Percentiles rank a stretch among this genome's conserved stretches.
Conservation (phyloP, 2,888 invertebrate species). For the Drosophila nr. medialis region DNA sequence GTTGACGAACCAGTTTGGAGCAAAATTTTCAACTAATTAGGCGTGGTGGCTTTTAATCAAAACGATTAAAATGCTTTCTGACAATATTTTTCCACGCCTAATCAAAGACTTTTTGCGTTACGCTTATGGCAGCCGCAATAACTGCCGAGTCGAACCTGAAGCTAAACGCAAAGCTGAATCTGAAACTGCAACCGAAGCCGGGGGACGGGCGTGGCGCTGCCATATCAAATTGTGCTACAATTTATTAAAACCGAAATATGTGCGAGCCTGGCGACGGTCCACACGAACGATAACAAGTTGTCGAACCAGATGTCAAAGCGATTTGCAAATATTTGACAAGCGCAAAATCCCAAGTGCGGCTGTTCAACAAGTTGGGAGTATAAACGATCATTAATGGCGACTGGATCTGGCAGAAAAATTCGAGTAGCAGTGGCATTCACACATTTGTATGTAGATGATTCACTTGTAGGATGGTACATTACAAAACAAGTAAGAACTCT, state of each 20-base stretch:
- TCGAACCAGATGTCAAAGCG: constrained; percentile 81
- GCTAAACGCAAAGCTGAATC: constrained; percentile 29
- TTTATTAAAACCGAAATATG: constrained; percentile 80
- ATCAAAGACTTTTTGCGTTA: constrained; percentile 76
- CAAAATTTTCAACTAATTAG: constrained; percentile 75
- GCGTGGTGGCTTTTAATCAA: constrained; percentile 80
- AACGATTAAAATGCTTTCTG: constrained; percentile 80
- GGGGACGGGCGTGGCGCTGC: constrained; percentile 62
- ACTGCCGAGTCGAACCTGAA: constrained; percentile 42
- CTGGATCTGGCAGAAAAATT: constrained; percentile 21
- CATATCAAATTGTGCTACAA: constrained; percentile 80
- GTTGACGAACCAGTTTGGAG: constrained; percentile 53
- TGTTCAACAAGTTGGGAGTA: constrained; percentile 36
- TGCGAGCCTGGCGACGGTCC: constrained; percentile 52
- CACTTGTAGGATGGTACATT: constrained; percentile 6
- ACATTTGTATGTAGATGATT: constrained; percentile 5
- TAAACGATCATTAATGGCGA: constrained; percentile 42
- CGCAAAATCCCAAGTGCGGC: constrained; percentile 58
- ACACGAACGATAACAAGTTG: constrained; percentile 76
- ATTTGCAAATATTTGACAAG: constrained; percentile 83
- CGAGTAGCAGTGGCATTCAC: constrained; percentile 18
- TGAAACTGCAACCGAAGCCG: constrained; percentile 10
- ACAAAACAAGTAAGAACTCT: not conserved
- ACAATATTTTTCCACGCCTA: constrained; percentile 81
- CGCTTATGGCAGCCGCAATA: constrained; percentile 73